A percentile compares a stretch with the other conserved stretches of the same genome.
These are phyloP conservation scores for Xenopus petersii DNA, from an alignment of 2,797 vertebrate species.

Conservation along the genomic window DNA sequence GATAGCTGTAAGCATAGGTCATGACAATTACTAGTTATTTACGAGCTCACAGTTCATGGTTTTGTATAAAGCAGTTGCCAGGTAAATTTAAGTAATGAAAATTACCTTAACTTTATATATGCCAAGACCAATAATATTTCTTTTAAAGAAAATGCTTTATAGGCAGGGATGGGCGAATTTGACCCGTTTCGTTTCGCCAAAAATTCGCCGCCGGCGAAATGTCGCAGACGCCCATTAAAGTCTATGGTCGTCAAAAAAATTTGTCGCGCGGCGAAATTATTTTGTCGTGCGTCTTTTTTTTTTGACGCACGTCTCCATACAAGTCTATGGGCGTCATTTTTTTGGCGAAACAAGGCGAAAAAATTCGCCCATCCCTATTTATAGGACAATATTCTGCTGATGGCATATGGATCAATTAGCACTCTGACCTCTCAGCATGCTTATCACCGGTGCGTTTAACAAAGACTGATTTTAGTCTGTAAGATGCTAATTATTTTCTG, in stretches of 20 bases:
- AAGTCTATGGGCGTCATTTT: too few species aligned
- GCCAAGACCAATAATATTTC: slow-evolving; percentile 1
- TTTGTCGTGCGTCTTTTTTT: too few species aligned
- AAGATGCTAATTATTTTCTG: slow-evolving; percentile 44
- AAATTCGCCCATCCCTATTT: too few species aligned
- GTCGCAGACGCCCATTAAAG: too few species aligned
- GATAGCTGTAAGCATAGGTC: too few species aligned
- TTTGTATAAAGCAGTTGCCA: neutral
- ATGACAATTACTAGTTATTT: neutral
- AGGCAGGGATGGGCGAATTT: too few species aligned
- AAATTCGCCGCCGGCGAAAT: too few species aligned
- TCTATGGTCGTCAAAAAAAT: too few species aligned
- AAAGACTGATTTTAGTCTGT: slow-evolving; percentile 40
- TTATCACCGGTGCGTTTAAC: slow-evolving; percentile 31
- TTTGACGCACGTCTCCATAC: too few species aligned
- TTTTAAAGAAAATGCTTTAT: slow-evolving; percentile 15
- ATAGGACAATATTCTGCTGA: slow-evolving; percentile 26
- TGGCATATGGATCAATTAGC: slow-evolving; percentile 48
- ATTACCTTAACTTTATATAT: neutral
- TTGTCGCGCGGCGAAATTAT: too few species aligned
- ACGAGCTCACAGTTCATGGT: neutral
- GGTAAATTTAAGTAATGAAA: neutral
- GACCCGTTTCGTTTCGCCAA: too few species aligned
- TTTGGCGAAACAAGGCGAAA: too few species aligned
- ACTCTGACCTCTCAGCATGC: slow-evolving; percentile 27